Evolutionary conservation across 2,888 invertebrate genomes (phyloP).

Genomic region (Melieria crassipennis): DNA sequence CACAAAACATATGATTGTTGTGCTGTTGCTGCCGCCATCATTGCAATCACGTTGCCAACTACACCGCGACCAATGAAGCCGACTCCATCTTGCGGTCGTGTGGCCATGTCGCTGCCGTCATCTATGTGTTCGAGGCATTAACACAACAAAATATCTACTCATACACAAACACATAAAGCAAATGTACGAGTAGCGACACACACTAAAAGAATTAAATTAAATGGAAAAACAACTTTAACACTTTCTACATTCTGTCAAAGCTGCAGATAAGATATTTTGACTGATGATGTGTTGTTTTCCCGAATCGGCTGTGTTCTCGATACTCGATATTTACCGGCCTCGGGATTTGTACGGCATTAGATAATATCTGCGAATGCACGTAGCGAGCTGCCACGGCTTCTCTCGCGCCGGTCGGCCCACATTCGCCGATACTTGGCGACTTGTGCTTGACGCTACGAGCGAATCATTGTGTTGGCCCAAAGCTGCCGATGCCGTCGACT

Average conservation of each 20-base stretch:
- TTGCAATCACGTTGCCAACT: too few species aligned
- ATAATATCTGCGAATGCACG: conserved; percentile 25
- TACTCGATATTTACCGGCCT: conserved; percentile 4
- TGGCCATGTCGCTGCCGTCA: too few species aligned
- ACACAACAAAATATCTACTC: conserved; percentile 4
- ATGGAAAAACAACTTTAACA: conserved; percentile 18
- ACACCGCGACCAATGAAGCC: too few species aligned
- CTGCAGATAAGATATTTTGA: conserved; percentile 58
- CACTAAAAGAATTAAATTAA: background rate
- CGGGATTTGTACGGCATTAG: conserved; percentile 33
- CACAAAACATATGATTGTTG: too few species aligned
- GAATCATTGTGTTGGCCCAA: too few species aligned
- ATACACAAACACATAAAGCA: background rate
- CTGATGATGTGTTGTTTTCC: conserved; percentile 55
- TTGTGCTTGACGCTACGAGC: too few species aligned
- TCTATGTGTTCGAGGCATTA: too few species aligned
- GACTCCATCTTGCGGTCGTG: too few species aligned
- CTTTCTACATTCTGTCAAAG: conserved; percentile 38
- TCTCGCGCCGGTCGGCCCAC: too few species aligned
- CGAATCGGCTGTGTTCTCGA: conserved; percentile 20
- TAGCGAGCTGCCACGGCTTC: too few species aligned
- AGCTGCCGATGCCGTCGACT: background rate
- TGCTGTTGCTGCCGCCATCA: too few species aligned
- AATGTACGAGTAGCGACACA: background rate
- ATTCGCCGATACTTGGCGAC: too few species aligned